Evolutionary conservation across 2,888 invertebrate genomes (phyloP).

Genomic region (Anorthoa munda): DNA sequence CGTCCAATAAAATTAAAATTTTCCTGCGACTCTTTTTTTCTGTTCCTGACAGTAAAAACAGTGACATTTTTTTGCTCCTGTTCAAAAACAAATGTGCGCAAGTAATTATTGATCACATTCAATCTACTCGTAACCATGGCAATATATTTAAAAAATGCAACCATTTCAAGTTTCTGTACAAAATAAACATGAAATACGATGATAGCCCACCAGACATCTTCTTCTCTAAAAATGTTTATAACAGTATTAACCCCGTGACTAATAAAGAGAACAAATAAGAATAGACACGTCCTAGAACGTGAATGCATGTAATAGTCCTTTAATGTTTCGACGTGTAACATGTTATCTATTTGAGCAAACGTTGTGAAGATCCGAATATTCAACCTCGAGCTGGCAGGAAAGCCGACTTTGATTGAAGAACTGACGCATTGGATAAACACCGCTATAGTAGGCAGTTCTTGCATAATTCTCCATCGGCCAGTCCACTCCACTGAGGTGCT

Average conservation of each 20-base stretch:
- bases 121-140: conserved; percentile 72
- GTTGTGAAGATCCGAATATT: conserved; percentile 68
- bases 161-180: conserved; percentile 74
- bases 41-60: conserved; percentile 64
- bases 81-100: conserved; percentile 70
- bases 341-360: conserved; percentile 70
- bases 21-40: conserved; percentile 53
- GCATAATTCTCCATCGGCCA: conserved; percentile 4
- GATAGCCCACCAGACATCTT: conserved; percentile 23
- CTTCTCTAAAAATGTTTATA: conserved; percentile 56
- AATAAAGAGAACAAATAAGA: conserved; percentile 54
- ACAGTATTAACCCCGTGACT: conserved; percentile 52
- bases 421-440: conserved; percentile 70
- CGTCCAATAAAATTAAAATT: conserved; percentile 68
- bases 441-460: conserved; percentile 66
- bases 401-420: conserved; percentile 65
- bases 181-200: conserved; percentile 56
- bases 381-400: conserved; percentile 59
- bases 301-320: conserved; percentile 68
- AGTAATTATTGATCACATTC: conserved; percentile 71
- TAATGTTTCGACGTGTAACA: conserved; percentile 62
- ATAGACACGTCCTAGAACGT: conserved; percentile 53
- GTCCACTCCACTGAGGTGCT: conserved; percentile 3
- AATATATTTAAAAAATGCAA: conserved; percentile 73
- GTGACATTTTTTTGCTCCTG: conserved; percentile 61